These are phyloP conservation scores for Ichneumoninae sp. DNA, from an alignment of 2,888 invertebrate genomes.

Conservation along the genomic window DNA sequence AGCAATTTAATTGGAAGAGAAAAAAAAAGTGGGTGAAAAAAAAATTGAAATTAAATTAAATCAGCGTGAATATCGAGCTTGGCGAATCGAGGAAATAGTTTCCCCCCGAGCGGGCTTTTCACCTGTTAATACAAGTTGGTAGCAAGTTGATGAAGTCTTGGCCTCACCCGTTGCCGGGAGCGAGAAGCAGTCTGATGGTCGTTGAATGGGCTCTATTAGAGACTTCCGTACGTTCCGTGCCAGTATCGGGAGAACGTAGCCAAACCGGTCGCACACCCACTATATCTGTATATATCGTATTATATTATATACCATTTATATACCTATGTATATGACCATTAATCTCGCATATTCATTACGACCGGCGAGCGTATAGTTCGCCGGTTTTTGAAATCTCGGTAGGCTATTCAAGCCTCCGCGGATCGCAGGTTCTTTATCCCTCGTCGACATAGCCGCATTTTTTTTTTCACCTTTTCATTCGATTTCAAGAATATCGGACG, in stretches of 20 bases:
- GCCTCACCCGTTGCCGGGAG: slow-evolving; percentile 15
- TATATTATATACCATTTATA: neutral
- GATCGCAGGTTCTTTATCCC: slow-evolving; percentile 48
- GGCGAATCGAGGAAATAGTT: slow-evolving; percentile 16
- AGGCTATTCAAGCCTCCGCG: slow-evolving; percentile 34
- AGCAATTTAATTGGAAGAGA: neutral
- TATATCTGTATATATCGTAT: neutral
- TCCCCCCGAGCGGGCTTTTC: slow-evolving; percentile 1
- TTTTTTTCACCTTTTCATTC: slow-evolving; percentile 18
- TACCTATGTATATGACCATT: slow-evolving; percentile 28
- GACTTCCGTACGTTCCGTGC: slow-evolving; percentile 39
- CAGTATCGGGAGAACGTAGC: slow-evolving; percentile 44
- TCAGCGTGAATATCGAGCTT: neutral
- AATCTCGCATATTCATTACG: slow-evolving; percentile 64
- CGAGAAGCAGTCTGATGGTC: slow-evolving; percentile 37
- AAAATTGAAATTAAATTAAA: neutral
- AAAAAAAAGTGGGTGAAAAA: neutral
- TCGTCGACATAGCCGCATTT: neutral
- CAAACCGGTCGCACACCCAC: slow-evolving; percentile 18
- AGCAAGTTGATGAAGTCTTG: slow-evolving; percentile 35
- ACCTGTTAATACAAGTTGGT: slow-evolving; percentile 35
- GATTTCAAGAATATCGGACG: slow-evolving; percentile 55
- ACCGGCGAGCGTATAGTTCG: slow-evolving; percentile 41
- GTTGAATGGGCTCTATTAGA: slow-evolving; percentile 57
- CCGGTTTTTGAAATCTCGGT: slow-evolving; percentile 15